phyloP scores from a whole-genome alignment of 1,140 invertebrate genomes.

The Dinoponera quadriceps region DNA sequence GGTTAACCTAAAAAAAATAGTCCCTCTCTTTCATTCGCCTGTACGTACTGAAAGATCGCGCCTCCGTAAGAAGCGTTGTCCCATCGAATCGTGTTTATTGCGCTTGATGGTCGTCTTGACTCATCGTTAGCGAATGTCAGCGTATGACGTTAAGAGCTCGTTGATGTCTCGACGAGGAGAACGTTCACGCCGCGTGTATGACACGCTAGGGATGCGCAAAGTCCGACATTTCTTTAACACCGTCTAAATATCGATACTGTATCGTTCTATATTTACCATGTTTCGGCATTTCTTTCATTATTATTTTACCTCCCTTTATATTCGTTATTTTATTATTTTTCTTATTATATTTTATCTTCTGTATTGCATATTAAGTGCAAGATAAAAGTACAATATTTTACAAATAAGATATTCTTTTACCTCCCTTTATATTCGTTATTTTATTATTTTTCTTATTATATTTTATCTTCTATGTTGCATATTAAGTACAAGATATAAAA shows the following conservation, averaged over 20 bases:
- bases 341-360: background rate
- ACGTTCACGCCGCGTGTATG: constrained; percentile 14
- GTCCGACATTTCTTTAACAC: constrained; percentile 1
- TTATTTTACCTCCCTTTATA: too few species aligned
- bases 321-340: background rate
- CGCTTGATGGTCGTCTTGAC: constrained; percentile 68
- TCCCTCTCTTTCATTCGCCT: constrained; percentile 63
- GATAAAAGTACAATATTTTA: too few species aligned
- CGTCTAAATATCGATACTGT: constrained; percentile 5
- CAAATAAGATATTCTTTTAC: too few species aligned
- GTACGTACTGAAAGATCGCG: constrained; percentile 46
- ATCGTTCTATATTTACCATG: background rate
- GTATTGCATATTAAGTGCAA: too few species aligned
- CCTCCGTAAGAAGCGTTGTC: constrained; percentile 59
- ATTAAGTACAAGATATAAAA: too few species aligned
- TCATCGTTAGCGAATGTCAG: constrained; percentile 65
- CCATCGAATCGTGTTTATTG: constrained; percentile 51
- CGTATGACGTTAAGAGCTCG: constrained; percentile 49
- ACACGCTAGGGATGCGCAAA: background rate
- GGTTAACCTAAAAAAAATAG: too few species aligned
- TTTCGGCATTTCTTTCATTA: background rate
- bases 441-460: background rate
- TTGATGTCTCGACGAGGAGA: constrained; percentile 37
- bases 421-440: too few species aligned
- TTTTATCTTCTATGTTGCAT: background rate